Percentiles rank a stretch among this genome's conserved stretches.
phyloP scores from a whole-genome alignment of 1,140 invertebrate genomes.

The Pseudomyrmex dendroicus region DNA sequence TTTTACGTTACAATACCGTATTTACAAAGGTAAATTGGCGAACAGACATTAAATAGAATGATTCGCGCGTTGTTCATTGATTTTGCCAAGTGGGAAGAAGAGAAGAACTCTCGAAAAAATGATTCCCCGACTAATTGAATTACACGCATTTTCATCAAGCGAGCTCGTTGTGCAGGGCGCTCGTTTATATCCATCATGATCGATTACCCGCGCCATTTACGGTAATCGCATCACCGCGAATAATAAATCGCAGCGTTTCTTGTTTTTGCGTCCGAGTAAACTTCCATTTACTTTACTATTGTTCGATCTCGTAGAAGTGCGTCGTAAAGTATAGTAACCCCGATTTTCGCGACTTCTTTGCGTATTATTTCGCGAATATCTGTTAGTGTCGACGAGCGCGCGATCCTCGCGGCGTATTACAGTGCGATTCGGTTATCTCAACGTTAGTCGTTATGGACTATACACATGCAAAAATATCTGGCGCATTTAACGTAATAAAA shows the following conservation, averaged over 20 bases:
- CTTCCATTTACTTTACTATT: slow-evolving; percentile 1
- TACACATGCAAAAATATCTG: not conserved
- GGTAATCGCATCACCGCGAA: slow-evolving; percentile 2
- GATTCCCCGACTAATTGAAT: not conserved
- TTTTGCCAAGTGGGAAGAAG: not conserved
- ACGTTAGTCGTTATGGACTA: too few relatives aligned
- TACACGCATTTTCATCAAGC: not conserved
- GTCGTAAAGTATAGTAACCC: not conserved
- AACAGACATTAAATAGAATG: not conserved
- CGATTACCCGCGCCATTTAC: slow-evolving; percentile 3
- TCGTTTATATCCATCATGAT: not conserved
- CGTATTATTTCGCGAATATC: not conserved
- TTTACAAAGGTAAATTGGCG: slow-evolving; percentile 11
- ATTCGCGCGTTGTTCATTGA: not conserved
- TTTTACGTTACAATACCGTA: not conserved
- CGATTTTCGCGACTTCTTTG: slow-evolving; percentile 3
- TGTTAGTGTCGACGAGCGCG: not conserved
- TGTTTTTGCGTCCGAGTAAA: not conserved
- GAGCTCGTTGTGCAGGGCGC: slow-evolving; percentile 13
- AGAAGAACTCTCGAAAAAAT: not conserved
- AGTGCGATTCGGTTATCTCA: not conserved
- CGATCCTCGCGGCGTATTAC: not conserved
- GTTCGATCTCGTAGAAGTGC: not conserved
- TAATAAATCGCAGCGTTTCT: slow-evolving; percentile 18
- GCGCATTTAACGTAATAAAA: slow-evolving; percentile 2